Evolutionary conservation across 1,140 invertebrate genomes (phyloP).

Genomic region (Telenomus remus): DNA sequence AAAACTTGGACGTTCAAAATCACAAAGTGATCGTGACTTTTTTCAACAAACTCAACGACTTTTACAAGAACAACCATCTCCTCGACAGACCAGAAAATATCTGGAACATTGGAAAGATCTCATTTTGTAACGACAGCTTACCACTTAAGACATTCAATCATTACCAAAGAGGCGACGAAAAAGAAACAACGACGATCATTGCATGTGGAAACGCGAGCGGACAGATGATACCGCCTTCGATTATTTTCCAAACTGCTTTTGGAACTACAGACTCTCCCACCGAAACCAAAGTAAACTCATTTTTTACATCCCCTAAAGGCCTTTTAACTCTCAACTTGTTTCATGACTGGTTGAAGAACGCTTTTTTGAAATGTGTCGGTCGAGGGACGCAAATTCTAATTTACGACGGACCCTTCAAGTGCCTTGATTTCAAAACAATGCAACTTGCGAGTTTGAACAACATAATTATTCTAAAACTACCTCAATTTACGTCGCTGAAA

Average conservation of each 20-base stretch:
- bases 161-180: neutral
- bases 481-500: conserved; percentile 5
- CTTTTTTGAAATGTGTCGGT: conserved; percentile 1
- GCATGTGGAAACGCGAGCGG: conserved; percentile 6
- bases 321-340: neutral
- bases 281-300: neutral
- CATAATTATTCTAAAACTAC: conserved; percentile 6
- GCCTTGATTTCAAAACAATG: neutral
- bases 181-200: neutral
- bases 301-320: conserved; percentile 4
- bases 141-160: neutral
- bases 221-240: conserved; percentile 3
- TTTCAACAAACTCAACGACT: neutral
- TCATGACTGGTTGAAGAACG: neutral
- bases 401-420: conserved; percentile 7
- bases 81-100: conserved; percentile 1
- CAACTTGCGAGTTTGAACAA: neutral
- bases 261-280: neutral
- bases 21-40: neutral
- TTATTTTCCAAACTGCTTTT: conserved; percentile 4
- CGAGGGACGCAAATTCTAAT: conserved; percentile 1
- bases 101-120: conserved; percentile 7
- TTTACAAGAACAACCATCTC: neutral
- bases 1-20: neutral
- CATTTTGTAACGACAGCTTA: neutral